Percentiles rank a stretch among this genome's conserved stretches.
phyloP scores from a whole-genome alignment of 2,797 vertebrate genomes.

The Aulostomus chinensis region DNA sequence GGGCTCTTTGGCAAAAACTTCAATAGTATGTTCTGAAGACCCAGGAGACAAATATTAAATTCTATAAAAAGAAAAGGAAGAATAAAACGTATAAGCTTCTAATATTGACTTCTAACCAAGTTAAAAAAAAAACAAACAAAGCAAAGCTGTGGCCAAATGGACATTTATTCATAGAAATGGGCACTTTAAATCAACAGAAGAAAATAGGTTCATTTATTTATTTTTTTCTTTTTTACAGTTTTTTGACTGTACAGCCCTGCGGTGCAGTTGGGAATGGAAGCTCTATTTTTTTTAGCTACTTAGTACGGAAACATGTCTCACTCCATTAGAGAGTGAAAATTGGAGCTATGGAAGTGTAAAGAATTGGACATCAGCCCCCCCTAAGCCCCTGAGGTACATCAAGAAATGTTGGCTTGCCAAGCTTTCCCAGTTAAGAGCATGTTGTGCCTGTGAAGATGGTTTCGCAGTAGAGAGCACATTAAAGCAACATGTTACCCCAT shows the following conservation, averaged over 20 bases:
- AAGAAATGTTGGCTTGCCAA: constrained; percentile 44
- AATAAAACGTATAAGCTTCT: too few species aligned
- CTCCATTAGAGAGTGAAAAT: constrained; percentile 74
- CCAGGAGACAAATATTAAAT: too few species aligned
- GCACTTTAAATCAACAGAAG: constrained; percentile 29
- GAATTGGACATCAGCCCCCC: constrained; percentile 66
- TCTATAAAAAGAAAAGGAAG: too few species aligned
- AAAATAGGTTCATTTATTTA: too few species aligned
- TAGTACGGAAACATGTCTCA: constrained; percentile 59
- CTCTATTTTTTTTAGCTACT: constrained; percentile 24
- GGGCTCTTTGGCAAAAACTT: too few species aligned
- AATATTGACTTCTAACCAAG: too few species aligned
- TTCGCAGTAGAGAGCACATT: constrained; percentile 40
- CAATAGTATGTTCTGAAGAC: too few species aligned
- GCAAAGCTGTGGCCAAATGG: too few species aligned
- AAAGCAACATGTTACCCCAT: constrained; percentile 49
- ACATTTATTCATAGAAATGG: constrained; percentile 34
- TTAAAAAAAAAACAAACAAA: too few species aligned
- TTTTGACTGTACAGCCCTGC: constrained; percentile 1
- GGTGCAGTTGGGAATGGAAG: constrained; percentile 22
- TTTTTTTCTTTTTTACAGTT: constrained; percentile 14
- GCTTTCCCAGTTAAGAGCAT: constrained; percentile 55
- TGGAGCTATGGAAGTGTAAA: constrained; percentile 71
- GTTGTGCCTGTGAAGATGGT: constrained; percentile 53
- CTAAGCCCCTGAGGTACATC: constrained; percentile 60